A percentile compares a stretch with the other conserved stretches of the same genome.
phyloP scores from a whole-genome alignment of 2,113 vertebrate genomes.

The Plotosus lineatus region DNA sequence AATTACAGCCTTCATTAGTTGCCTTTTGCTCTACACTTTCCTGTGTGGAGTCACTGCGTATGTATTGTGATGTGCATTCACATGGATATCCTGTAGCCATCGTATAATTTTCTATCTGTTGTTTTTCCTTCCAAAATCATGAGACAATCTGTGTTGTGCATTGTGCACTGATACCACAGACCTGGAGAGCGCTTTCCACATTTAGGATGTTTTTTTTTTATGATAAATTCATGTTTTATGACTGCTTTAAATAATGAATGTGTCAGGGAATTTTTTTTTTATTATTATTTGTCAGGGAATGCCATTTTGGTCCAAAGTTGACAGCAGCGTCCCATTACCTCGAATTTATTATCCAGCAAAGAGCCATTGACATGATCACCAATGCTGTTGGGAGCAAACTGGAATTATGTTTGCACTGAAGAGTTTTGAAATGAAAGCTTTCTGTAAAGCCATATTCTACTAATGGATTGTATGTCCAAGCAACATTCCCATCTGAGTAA shows the following conservation, averaged over 20 bases:
- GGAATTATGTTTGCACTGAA: slow-evolving; percentile 25
- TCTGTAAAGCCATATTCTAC: slow-evolving; percentile 52
- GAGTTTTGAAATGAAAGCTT: slow-evolving; percentile 30
- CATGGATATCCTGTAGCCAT: not conserved
- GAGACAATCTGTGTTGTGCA: slow-evolving; percentile 54
- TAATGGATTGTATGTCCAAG: slow-evolving; percentile 31
- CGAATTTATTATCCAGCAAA: slow-evolving; percentile 27
- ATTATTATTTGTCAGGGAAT: slow-evolving; percentile 6
- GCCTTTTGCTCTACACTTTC: slow-evolving; percentile 39
- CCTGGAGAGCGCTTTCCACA: not conserved
- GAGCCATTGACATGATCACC: slow-evolving; percentile 25
- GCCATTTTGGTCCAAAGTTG: slow-evolving; percentile 18
- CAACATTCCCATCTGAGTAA: slow-evolving; percentile 30
- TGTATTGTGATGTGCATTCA: not conserved
- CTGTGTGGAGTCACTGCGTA: slow-evolving; percentile 14
- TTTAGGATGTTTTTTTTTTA: not conserved
- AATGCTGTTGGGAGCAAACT: slow-evolving; percentile 1
- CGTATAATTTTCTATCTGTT: slow-evolving; percentile 2
- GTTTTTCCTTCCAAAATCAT: slow-evolving; percentile 14
- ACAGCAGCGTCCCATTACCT: slow-evolving; percentile 9
- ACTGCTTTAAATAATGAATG: not conserved
- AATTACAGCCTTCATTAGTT: slow-evolving; percentile 32
- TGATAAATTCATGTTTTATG: not conserved
- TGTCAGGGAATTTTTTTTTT: no score
- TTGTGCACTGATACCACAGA: slow-evolving; percentile 6